A percentile compares a stretch with the other conserved stretches of the same genome.
phyloP scores from a whole-genome alignment of 2,797 vertebrate species.

The Sebastes glaucus region DNA sequence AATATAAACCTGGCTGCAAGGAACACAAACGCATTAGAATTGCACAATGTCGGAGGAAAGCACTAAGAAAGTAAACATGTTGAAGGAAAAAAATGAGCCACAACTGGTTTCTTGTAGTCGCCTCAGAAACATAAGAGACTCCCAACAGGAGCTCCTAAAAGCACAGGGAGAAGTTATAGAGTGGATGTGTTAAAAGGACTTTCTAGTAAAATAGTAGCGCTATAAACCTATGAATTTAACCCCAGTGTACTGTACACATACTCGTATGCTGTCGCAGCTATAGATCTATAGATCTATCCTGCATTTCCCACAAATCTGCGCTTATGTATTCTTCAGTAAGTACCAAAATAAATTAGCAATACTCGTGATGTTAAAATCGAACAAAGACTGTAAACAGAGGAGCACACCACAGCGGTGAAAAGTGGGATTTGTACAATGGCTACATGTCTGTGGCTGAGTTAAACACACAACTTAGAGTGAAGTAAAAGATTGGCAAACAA shows the following conservation, averaged over 20 bases:
- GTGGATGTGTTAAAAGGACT: background rate
- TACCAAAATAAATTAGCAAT: background rate
- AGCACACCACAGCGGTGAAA: background rate
- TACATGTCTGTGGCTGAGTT: constrained; percentile 33
- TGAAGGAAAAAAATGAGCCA: background rate
- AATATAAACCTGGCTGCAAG: constrained; percentile 13
- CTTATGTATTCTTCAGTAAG: background rate
- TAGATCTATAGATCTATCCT: constrained; percentile 27
- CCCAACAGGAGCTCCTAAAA: constrained; percentile 20
- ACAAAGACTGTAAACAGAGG: background rate
- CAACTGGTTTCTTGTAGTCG: background rate
- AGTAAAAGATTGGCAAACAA: constrained; percentile 21
- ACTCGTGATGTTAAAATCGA: background rate
- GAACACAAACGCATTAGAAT: constrained; percentile 22
- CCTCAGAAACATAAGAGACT: background rate
- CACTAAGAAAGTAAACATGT: constrained; percentile 30
- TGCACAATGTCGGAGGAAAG: constrained; percentile 31
- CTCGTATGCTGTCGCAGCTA: background rate
- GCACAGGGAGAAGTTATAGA: background rate
- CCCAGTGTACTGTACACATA: constrained; percentile 4
- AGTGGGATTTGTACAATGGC: constrained; percentile 20
- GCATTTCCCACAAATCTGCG: constrained; percentile 16
- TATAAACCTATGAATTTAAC: constrained; percentile 19
- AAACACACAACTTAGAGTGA: constrained; percentile 1
- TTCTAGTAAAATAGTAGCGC: constrained; percentile 13